phyloP scores from a whole-genome alignment of 2,797 vertebrate genomes.

The Eulemur coronatus region DNA sequence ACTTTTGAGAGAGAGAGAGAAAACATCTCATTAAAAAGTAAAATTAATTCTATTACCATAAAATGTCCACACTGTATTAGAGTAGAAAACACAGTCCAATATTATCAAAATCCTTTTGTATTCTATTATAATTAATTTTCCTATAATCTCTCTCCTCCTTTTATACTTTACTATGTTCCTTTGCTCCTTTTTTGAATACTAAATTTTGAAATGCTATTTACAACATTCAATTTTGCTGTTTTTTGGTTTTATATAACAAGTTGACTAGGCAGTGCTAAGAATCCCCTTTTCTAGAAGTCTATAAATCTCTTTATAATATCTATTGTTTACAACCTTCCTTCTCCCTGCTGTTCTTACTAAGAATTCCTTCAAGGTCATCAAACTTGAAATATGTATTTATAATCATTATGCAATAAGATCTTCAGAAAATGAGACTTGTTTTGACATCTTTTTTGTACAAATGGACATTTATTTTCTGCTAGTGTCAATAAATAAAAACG shows the following conservation, averaged over 20 bases:
- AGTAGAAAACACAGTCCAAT: neutral
- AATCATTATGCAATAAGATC: neutral
- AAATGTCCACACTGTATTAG: neutral
- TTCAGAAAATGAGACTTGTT: neutral
- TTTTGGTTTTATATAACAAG: neutral
- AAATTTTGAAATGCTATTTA: neutral
- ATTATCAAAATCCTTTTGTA: neutral
- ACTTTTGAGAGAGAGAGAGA: neutral
- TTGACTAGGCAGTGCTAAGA: neutral
- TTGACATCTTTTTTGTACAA: neutral
- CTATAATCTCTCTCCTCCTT: neutral
- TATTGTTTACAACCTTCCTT: neutral
- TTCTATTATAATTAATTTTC: neutral
- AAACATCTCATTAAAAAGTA: neutral
- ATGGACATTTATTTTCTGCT: conserved; percentile 15
- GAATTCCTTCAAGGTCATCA: conserved; percentile 22
- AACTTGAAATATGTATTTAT: neutral
- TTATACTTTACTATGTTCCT: neutral
- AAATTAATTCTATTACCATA: neutral
- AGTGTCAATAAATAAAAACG: conserved; percentile 1
- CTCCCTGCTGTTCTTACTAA: neutral
- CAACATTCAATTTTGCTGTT: neutral
- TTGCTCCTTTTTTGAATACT: neutral
- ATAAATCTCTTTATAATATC: neutral
- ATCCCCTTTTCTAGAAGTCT: neutral